A percentile compares a stretch with the other conserved stretches of the same genome.
Evolutionary conservation across 1,140 invertebrate genomes (phyloP).

Genomic region (Brachionus paranguensis): DNA sequence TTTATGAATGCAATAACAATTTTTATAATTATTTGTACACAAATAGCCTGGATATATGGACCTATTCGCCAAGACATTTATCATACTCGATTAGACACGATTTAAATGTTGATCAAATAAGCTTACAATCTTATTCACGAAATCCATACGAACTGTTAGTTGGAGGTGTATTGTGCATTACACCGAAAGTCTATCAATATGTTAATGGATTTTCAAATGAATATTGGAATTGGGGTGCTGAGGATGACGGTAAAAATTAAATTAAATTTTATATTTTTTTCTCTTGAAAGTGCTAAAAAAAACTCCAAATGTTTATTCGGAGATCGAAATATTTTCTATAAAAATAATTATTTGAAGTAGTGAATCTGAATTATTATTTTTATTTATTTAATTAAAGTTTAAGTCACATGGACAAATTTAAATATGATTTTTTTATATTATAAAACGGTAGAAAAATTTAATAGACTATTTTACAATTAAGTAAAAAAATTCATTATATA

Average conservation of each 20-base stretch:
- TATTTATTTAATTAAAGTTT: too few species aligned
- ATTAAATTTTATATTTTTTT: not conserved
- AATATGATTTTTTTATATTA: too few species aligned
- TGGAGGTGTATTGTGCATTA: conserved; percentile 63
- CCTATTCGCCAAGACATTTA: not conserved
- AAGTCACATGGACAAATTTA: too few species aligned
- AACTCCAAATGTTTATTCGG: too few species aligned
- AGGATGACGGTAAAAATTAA: conserved; percentile 46
- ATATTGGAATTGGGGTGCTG: conserved; percentile 70
- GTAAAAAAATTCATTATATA: too few species aligned
- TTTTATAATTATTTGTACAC: conserved; percentile 54
- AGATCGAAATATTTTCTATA: not conserved
- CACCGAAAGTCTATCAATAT: conserved; percentile 62
- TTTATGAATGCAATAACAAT: conserved; percentile 82
- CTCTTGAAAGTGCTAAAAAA: too few species aligned
- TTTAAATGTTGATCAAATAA: not conserved
- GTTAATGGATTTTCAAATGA: conserved; percentile 86
- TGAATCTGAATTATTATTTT: too few species aligned
- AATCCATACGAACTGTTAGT: conserved; percentile 80
- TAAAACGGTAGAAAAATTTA: too few species aligned
- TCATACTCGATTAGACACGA: not conserved
- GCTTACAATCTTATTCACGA: conserved; percentile 55
- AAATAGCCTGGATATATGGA: not conserved
- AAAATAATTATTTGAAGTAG: not conserved
- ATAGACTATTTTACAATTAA: too few species aligned